Base-by-base conservation (phyloP, 2,888 invertebrate species). In the Phanerotoma sp. region DNA sequence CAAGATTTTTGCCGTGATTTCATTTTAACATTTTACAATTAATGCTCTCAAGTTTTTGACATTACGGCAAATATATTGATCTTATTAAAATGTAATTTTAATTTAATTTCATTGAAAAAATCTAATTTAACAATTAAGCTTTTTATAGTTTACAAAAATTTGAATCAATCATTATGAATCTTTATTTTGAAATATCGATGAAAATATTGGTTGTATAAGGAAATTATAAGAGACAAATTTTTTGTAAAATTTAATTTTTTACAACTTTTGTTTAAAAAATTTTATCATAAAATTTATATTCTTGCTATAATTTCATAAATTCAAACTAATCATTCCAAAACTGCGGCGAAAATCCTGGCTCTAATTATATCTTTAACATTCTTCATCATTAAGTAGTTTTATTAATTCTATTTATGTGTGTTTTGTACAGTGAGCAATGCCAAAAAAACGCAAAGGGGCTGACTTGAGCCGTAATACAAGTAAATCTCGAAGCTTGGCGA, bases 361-460 rank as follows among this genome's bases (percentile, higher is more conserved):
- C 30, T 21, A n/a, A 18, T 46, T 15, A 49, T 58, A 21, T 22
- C 11, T 38, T 15, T 38, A 15, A 13, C 16, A 15, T 38, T 38
- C 18, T 38, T 38, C 38, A 38, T 38, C 16, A 38, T 38, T 15
- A 15, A 18, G 7, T 38, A 38, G 11, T 38, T 15, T 6, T 10
- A 38, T 38, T 38, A 13, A 15, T 38, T 15, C 38, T 38, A 38
- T 38, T 38, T 15, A 38, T 38, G 38, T 15, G 18, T 38, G 38
- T 38, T 38, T 38, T n/a, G n/a, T n/a, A n/a, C n/a, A n/a, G n/a
- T n/a, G n/a, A n/a, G n/a, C n/a, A n/a, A n/a, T n/a, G n/a, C n/a
- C n/a, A n/a, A n/a, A n/a, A n/a, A n/a, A n/a, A n/a, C n/a, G n/a
- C n/a, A n/a, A n/a, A n/a, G n/a, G n/a, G n/a, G n/a, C n/a, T n/a